phyloP scores from a whole-genome alignment of 2,797 vertebrate species.

The Cygnus olor region DNA sequence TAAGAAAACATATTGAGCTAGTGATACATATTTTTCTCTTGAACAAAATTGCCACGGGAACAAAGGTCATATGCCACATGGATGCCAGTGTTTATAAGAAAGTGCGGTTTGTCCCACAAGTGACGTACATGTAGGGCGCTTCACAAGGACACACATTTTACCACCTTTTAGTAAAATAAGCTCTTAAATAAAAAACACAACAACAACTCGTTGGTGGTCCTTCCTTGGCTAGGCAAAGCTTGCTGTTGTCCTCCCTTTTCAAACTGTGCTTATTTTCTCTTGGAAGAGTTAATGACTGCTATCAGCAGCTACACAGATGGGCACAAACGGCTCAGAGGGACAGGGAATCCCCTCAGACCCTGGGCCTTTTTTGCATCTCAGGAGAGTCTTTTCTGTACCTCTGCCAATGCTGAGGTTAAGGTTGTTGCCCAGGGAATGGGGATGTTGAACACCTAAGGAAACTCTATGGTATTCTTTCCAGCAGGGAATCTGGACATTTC shows the following conservation, averaged over 20 bases:
- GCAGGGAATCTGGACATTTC: neutral
- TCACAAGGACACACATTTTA: neutral
- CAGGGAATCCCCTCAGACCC: conserved; percentile 21
- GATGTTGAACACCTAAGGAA: neutral
- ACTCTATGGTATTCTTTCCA: neutral
- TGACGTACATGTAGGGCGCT: neutral
- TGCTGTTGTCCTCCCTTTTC: conserved; percentile 9
- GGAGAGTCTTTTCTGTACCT: neutral
- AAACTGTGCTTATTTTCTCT: conserved; percentile 29
- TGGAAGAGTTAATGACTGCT: conserved; percentile 19
- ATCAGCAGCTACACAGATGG: conserved; percentile 20
- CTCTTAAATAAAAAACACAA: conserved; percentile 9
- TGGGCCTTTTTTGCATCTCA: neutral
- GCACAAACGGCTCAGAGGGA: neutral
- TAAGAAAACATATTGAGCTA: conserved; percentile 34
- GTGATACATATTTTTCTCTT: conserved; percentile 35
- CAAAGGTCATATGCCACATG: neutral
- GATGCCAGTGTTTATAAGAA: neutral
- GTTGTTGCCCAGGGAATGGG: neutral
- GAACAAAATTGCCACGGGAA: neutral
- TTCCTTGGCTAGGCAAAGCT: conserved; percentile 11
- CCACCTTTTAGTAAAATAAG: conserved; percentile 4
- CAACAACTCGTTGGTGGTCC: neutral
- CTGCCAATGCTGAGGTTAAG: neutral
- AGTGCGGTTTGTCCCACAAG: neutral